Base-by-base conservation (phyloP, 2,888 invertebrate species). In the Argyresthia goedartella region DNA sequence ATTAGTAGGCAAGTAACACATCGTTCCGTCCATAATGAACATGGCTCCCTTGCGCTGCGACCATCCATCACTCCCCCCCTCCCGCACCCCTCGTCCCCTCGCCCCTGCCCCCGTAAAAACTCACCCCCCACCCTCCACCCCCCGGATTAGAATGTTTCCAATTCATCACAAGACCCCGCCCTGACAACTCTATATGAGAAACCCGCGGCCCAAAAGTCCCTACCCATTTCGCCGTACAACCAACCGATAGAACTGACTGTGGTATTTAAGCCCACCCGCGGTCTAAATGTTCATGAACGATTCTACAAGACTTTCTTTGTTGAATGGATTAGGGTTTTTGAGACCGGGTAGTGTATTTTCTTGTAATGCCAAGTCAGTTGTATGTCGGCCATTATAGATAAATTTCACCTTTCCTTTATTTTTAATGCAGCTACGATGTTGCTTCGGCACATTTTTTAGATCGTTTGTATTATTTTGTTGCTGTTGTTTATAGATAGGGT, bases 181-280 rank as follows among this genome's bases (percentile, higher is more conserved):
- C 86, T 88, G 87, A 89, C 88, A 88, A 87, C 88, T 89, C 88
- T 88, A 89, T 89, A 88, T 76, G 86, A 76, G 76, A 72, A 72
- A 63, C 66, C 67, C 65, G 70, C 68, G 75, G 69, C 60, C 60
- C 64, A 56, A 69, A 77, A 73, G 65, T 76, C 68, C 69, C 69
- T 57, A 65, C 62, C 62, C 70, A 66, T 59, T 56, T 55, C 56
- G 53, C 58, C 61, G 58, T 63, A 60, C 57, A 59, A 54, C 16
- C 14, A 50, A 52, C 53, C 56, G 53, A 55, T 54, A 55, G 52
- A 55, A 56, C 55, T 59, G 64, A 55, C 54, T 59, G 57, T 45
- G 57, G 58, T 71, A 63, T 69, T 75, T 58, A 56, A 16, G 62
- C 55, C 65, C 70, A 57, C 39, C 47, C 43, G 10, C 52, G 51